Evolutionary conservation across 1,140 invertebrate genomes (phyloP), one percentile per base, ranked within the genome.

Genomic region (Hestina assimilis): DNA sequence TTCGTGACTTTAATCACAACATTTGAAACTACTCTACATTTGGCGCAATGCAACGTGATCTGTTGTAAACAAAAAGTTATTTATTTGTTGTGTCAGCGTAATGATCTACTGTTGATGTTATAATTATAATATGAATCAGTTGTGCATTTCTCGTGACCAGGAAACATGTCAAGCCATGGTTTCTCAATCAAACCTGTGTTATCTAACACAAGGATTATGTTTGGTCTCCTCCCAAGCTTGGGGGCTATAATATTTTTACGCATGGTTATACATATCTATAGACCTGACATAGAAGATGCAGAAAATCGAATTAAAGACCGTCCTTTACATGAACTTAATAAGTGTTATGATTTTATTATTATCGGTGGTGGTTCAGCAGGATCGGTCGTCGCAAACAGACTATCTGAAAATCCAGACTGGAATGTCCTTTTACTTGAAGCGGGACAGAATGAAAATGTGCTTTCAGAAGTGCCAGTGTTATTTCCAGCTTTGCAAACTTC

Each of bases 321-420:
- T 6, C 53, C 69, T 0, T 66, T 89, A 0, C 66, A 84, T 2
- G 56, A 91, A 6, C 68, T 94, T 5, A 73, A 89, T 1, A 69
- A 88, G 1, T 83, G 80, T 14, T 95, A 95, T 50, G 94, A 95
- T 73, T 96, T 95, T 48, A 91, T 95, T 1, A 89, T 95, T 23
- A 90, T 97, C 21, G 96, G 96, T 0, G 96, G 90, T 4, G 96
- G 96, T 4, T 94, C 95, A 0, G 95, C 96, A 0, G 96, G 96
- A 6, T 90, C 94, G 14, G 95, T 95, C 0, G 35, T 98, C 19
- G 96, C 96, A 0, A 93, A 92, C 38, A 87, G 96, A 24, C 75
- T 95, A 1, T 93, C 93, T 7, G 94, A 95, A 83, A 92, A 92
- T 54, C 77, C 90, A 0, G 77, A 92, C 1, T 94, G 93, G 92